These are phyloP conservation scores for Zhuqinia jingwanae DNA, from an alignment of 2,888 invertebrate genomes.

Conservation along the genomic window DNA sequence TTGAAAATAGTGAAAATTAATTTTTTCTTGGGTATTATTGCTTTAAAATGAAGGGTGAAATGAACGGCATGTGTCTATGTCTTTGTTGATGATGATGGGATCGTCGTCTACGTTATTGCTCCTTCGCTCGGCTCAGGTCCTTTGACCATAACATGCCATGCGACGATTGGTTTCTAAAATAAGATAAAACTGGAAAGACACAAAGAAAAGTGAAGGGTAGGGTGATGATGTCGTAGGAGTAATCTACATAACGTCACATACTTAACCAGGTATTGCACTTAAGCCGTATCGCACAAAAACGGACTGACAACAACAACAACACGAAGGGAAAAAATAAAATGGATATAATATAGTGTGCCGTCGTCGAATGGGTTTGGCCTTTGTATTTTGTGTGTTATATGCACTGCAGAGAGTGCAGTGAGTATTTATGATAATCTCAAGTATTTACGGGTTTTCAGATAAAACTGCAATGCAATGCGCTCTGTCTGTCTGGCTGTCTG, in stretches of 20 bases:
- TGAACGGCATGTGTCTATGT: constrained; percentile 50
- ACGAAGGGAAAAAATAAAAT: neutral
- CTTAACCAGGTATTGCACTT: constrained; percentile 65
- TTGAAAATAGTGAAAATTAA: neutral
- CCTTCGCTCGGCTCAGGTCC: neutral
- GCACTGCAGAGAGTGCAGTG: neutral
- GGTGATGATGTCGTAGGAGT: constrained; percentile 27
- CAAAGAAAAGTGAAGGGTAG: constrained; percentile 10
- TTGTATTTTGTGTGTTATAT: neutral
- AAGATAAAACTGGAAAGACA: neutral
- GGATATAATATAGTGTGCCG: neutral
- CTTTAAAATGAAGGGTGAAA: neutral
- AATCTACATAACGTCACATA: constrained; percentile 46
- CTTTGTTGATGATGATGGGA: constrained; percentile 30
- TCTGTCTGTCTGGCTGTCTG: constrained; percentile 42
- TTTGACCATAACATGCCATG: constrained; percentile 15
- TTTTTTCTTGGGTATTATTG: neutral
- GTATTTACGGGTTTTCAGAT: constrained; percentile 40
- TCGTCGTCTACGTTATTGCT: constrained; percentile 4
- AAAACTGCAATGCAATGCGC: constrained; percentile 13
- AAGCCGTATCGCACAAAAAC: constrained; percentile 40
- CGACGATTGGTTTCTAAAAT: constrained; percentile 29
- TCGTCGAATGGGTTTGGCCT: neutral
- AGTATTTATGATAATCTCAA: constrained; percentile 28
- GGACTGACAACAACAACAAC: neutral